phyloP scores from a whole-genome alignment of 2,888 invertebrate species.

The Argyra leucocephala region DNA sequence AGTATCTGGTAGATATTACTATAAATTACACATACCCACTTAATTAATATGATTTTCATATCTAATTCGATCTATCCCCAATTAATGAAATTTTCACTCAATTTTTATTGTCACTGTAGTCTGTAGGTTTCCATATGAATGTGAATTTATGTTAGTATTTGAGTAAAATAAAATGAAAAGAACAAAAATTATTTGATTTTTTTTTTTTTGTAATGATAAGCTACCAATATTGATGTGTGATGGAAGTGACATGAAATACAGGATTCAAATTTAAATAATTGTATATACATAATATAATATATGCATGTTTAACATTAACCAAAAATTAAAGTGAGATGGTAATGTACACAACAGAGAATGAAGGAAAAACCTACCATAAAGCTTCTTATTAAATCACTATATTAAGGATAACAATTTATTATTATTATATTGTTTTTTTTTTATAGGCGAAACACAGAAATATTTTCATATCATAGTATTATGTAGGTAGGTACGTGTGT shows the following conservation, averaged over 20 bases:
- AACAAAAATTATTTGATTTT: background rate
- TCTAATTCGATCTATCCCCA: too few species aligned
- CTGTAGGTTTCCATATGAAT: too few species aligned
- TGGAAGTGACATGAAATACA: background rate
- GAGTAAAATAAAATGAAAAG: background rate
- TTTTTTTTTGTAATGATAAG: background rate
- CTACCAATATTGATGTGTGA: background rate
- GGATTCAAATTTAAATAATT: background rate
- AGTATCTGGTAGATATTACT: too few species aligned
- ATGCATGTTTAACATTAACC: background rate
- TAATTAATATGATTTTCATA: too few species aligned
- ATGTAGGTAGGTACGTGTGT: too few species aligned
- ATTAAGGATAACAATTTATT: conserved; percentile 1
- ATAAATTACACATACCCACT: too few species aligned
- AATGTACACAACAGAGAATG: too few species aligned
- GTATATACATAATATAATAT: background rate
- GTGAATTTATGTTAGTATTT: background rate
- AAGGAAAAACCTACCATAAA: too few species aligned
- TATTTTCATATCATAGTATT: too few species aligned
- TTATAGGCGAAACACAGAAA: background rate
- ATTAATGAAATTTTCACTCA: too few species aligned
- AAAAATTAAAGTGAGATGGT: too few species aligned
- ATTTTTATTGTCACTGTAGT: too few species aligned
- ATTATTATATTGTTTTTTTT: background rate
- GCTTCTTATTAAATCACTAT: background rate